phyloP scores from a whole-genome alignment of 2,797 vertebrate genomes.

The Dallia pectoralis region DNA sequence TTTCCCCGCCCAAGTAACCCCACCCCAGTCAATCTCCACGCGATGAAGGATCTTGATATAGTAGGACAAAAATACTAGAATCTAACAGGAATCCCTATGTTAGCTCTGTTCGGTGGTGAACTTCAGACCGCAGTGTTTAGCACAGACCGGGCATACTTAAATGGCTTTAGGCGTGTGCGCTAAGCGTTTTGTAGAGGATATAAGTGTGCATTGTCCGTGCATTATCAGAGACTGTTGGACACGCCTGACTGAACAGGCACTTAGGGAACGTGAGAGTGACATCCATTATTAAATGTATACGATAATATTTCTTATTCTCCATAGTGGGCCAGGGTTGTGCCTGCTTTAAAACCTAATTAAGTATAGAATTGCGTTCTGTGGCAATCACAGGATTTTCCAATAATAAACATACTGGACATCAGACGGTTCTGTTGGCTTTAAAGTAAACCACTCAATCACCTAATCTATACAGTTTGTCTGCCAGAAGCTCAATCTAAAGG shows the following conservation, averaged over 20 bases:
- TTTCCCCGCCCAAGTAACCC: conserved; percentile 12
- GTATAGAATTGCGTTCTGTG: conserved; percentile 29
- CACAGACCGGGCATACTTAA: no score
- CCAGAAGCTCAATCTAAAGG: neutral
- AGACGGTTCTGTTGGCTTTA: neutral
- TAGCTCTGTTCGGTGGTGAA: no score
- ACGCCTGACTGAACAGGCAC: conserved; percentile 41
- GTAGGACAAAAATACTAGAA: no score
- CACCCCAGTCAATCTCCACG: conserved; percentile 6
- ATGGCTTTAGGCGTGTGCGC: conserved; percentile 21
- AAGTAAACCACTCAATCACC: neutral
- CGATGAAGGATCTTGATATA: neutral
- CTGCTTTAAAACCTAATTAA: conserved; percentile 45
- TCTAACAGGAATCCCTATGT: no score
- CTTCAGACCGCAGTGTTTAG: no score
- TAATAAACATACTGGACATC: neutral
- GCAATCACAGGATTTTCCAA: neutral
- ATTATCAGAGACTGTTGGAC: conserved; percentile 29
- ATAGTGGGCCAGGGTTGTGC: conserved; percentile 4
- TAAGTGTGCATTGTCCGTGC: conserved; percentile 42
- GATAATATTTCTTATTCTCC: conserved; percentile 28
- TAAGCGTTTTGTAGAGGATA: conserved; percentile 42
- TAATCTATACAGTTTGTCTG: neutral
- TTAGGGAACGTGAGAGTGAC: conserved; percentile 27
- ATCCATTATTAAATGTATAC: conserved; percentile 49